Percentiles rank a stretch among this genome's conserved stretches.
Conservation (phyloP, 2,888 invertebrate species). For the Acronicta alni region DNA sequence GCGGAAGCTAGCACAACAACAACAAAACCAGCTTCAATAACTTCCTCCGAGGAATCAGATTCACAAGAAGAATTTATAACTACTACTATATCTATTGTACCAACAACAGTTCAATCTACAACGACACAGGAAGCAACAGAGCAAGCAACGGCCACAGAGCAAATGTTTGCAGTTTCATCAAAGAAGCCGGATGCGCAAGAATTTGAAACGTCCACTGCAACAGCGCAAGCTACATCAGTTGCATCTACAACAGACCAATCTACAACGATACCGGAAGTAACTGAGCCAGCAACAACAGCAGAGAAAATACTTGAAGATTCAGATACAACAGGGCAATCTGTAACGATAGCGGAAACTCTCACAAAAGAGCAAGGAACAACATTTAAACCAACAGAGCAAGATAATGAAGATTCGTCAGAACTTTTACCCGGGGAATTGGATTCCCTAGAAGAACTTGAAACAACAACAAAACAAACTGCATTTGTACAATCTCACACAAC, state of each 20-base stretch:
- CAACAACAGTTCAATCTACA: background rate
- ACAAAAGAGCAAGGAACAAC: no score
- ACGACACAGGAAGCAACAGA: conserved; percentile 4
- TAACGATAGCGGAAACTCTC: no score
- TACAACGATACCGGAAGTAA: no score
- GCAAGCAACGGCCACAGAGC: background rate
- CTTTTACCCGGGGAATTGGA: background rate
- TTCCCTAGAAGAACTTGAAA: background rate
- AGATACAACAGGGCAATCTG: no score
- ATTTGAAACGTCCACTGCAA: background rate
- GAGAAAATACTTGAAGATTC: no score
- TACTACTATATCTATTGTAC: background rate
- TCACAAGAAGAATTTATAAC: background rate
- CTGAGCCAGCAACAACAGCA: no score
- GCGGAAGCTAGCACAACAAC: background rate
- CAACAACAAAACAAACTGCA: no score
- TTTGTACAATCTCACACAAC: no score
- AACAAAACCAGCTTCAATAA: background rate
- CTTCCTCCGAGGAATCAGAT: background rate
- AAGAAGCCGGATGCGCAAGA: no score
- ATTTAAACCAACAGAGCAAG: no score
- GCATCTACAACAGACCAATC: no score
- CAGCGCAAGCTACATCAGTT: background rate
- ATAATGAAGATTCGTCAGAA: no score
- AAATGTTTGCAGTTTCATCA: background rate